A percentile compares a stretch with the other conserved stretches of the same genome.
These are phyloP conservation scores for Aplodontia rufa DNA, from an alignment of 2,113 vertebrate genomes.

Conservation along the genomic window DNA sequence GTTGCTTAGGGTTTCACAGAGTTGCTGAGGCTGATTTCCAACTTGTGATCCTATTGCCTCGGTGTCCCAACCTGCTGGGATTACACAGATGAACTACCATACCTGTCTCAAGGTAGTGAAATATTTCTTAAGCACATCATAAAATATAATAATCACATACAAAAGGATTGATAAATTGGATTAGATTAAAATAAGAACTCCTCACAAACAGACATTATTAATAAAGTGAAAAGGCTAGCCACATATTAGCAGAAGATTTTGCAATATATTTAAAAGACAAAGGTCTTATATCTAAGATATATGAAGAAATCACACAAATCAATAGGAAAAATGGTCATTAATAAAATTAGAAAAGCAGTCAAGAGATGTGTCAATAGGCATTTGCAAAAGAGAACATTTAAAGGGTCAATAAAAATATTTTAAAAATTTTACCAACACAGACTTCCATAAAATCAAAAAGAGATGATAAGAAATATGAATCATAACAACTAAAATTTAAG, in stretches of 20 bases:
- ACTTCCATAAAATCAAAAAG: not conserved
- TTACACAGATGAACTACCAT: too few species aligned
- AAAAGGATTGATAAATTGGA: not conserved
- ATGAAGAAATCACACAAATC: not conserved
- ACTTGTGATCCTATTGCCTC: too few species aligned
- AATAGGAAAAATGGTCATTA: not conserved
- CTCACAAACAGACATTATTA: not conserved
- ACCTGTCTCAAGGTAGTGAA: not conserved
- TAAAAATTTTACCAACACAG: not conserved
- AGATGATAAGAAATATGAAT: not conserved
- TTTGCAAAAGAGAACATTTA: not conserved
- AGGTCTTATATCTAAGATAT: not conserved
- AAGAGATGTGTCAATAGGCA: not conserved
- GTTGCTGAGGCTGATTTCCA: too few species aligned
- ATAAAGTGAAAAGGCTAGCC: not conserved
- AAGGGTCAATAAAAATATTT: not conserved
- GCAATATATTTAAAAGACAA: not conserved
- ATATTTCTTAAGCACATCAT: not conserved
- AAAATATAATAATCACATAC: not conserved
- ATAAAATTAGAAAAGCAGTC: not conserved
- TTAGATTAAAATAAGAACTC: not conserved
- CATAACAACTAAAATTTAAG: not conserved
- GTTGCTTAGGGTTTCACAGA: too few species aligned
- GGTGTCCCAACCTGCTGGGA: too few species aligned
- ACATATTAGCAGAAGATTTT: not conserved